phyloP scores from a whole-genome alignment of 2,888 invertebrate species.

The Mythimna albipuncta region DNA sequence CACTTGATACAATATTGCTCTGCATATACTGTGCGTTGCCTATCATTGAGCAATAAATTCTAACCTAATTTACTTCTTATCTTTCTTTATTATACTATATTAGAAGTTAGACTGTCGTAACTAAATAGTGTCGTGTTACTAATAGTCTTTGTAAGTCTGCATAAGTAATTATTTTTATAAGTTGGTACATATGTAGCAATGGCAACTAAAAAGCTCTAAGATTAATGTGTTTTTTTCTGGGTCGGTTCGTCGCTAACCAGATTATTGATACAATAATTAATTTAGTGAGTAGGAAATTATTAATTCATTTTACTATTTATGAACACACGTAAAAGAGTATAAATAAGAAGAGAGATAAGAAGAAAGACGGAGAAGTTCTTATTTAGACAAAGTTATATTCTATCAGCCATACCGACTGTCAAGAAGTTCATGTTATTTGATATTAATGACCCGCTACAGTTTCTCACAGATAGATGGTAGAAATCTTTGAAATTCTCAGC shows the following conservation, averaged over 20 bases:
- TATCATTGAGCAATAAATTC: conserved; percentile 44
- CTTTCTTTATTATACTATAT: no score
- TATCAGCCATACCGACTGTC: not conserved
- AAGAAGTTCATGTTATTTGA: no score
- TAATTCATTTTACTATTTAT: no score
- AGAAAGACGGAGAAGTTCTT: not conserved
- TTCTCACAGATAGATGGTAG: no score
- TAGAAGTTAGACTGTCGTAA: conserved; percentile 40
- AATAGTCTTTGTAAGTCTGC: conserved; percentile 28
- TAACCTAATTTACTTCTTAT: conserved; percentile 56
- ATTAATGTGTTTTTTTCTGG: not conserved
- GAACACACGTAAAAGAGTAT: no score
- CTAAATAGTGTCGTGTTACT: conserved; percentile 38
- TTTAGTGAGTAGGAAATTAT: not conserved
- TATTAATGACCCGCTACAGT: no score
- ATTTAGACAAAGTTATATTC: not conserved
- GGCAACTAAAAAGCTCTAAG: conserved; percentile 1
- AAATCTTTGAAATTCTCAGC: no score
- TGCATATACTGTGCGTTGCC: conserved; percentile 31
- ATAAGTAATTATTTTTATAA: conserved; percentile 28
- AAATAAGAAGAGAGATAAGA: no score
- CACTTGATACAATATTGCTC: conserved; percentile 20
- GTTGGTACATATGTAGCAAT: conserved; percentile 11
- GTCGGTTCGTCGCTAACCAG: not conserved
- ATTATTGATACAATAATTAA: not conserved